Evolutionary conservation across 2,888 invertebrate genomes (phyloP).

Genomic region (Ochropleura leucogaster): DNA sequence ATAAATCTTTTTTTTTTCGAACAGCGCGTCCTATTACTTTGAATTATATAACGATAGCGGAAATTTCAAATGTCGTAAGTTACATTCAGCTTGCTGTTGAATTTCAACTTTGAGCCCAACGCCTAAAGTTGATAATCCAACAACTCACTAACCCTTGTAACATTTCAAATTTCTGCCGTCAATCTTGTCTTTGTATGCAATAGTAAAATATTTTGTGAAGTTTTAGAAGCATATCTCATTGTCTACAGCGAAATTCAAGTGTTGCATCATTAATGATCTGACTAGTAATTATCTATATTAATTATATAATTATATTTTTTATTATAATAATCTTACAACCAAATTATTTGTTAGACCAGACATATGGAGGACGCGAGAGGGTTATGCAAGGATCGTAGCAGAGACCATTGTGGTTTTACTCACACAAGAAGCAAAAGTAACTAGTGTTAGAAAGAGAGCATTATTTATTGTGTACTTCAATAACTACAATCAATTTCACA

Average conservation of each 20-base stretch:
- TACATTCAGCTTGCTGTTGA: not conserved
- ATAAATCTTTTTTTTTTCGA: slow-evolving; percentile 16
- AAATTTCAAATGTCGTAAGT: not conserved
- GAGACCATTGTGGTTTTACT: not conserved
- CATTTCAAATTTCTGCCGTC: not conserved
- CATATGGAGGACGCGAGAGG: not conserved
- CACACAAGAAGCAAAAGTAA: not conserved
- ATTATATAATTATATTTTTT: too few relatives aligned
- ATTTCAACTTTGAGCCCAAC: not conserved
- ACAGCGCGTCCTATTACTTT: not conserved
- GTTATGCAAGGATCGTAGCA: not conserved
- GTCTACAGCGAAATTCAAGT: not conserved
- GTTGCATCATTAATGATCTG: not conserved
- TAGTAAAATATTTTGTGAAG: slow-evolving; percentile 15
- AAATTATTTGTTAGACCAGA: not conserved
- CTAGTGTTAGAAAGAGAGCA: too few relatives aligned
- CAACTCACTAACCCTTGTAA: not conserved
- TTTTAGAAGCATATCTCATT: slow-evolving; percentile 38
- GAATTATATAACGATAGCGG: not conserved
- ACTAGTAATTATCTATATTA: too few relatives aligned
- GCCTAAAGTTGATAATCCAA: not conserved
- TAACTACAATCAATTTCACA: too few relatives aligned
- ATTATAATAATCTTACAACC: too few relatives aligned
- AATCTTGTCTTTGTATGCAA: not conserved
- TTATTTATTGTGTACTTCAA: too few relatives aligned